Conservation (phyloP, 2,888 invertebrate species). For the Geotrupes spiniger region DNA sequence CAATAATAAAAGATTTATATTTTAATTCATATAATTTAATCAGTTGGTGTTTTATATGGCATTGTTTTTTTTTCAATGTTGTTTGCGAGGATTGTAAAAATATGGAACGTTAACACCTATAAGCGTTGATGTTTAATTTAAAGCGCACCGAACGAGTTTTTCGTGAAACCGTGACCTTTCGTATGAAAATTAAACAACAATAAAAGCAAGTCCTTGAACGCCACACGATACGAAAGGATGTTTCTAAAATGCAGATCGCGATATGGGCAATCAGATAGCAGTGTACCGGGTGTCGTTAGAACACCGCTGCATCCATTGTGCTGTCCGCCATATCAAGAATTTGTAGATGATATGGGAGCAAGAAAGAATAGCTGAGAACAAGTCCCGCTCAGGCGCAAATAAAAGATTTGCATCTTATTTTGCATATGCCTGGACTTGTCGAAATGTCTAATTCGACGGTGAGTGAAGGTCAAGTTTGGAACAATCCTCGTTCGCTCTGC, state of each 20-base stretch:
- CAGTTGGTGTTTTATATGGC: too few species aligned
- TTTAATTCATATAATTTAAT: too few species aligned
- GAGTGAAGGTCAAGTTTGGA: conserved; percentile 2
- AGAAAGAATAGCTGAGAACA: conserved; percentile 45
- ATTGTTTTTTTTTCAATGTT: too few species aligned
- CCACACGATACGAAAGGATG: conserved; percentile 30
- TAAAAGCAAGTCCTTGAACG: conserved; percentile 8
- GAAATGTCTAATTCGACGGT: conserved; percentile 28
- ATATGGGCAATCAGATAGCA: conserved; percentile 48
- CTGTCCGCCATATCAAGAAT: conserved; percentile 47
- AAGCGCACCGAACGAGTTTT: too few species aligned
- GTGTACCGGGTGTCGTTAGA: conserved; percentile 48
- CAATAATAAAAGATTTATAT: too few species aligned
- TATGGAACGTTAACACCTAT: too few species aligned
- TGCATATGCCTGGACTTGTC: conserved; percentile 38
- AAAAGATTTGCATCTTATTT: conserved; percentile 39
- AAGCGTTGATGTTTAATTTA: too few species aligned
- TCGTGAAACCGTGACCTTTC: too few species aligned
- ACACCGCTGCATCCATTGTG: conserved; percentile 49
- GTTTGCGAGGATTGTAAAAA: too few species aligned
- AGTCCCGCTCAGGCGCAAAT: conserved; percentile 40
- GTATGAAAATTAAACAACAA: conserved; percentile 17
- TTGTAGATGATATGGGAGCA: conserved; percentile 45
- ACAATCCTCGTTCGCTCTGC: too few species aligned
- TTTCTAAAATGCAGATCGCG: conserved; percentile 42